phyloP scores from a whole-genome alignment of 2,113 vertebrate genomes.

The Jaculus jaculus region DNA sequence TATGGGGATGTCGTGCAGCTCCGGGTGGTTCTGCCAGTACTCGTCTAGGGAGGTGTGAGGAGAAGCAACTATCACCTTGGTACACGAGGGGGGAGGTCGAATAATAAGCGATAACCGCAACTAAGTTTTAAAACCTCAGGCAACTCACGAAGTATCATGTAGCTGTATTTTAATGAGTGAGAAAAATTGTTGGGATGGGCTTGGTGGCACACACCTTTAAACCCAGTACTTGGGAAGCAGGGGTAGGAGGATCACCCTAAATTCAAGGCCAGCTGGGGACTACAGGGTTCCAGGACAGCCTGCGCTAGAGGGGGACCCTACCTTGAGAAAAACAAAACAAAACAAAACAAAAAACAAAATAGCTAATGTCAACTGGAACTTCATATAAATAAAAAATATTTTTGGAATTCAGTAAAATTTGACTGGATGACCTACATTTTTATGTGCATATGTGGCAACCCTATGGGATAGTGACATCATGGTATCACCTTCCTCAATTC shows the following conservation, averaged over 20 bases:
- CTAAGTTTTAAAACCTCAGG: not conserved
- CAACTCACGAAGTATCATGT: not conserved
- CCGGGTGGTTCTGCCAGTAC: constrained; percentile 99
- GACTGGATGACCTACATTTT: not conserved
- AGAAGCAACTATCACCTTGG: not conserved
- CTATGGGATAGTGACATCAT: not conserved
- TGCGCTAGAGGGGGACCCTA: no score
- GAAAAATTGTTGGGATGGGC: not conserved
- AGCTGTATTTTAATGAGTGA: not conserved
- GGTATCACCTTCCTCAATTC: not conserved
- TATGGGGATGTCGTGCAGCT: constrained; percentile 98
- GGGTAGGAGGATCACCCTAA: no score
- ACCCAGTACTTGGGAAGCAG: no score
- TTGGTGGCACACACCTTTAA: no score
- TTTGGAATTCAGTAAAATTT: no score
- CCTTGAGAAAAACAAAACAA: no score
- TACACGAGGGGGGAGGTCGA: not conserved
- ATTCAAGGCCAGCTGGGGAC: no score
- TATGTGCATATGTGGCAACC: not conserved
- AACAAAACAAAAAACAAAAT: no score
- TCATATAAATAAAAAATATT: no score
- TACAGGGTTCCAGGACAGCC: no score
- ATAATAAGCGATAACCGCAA: not conserved
- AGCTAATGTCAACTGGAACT: no score
- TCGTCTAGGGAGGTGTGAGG: constrained; percentile 86